These are phyloP conservation scores for Idris sp. DNA, from an alignment of 1,140 invertebrate genomes.

Conservation along the genomic window DNA sequence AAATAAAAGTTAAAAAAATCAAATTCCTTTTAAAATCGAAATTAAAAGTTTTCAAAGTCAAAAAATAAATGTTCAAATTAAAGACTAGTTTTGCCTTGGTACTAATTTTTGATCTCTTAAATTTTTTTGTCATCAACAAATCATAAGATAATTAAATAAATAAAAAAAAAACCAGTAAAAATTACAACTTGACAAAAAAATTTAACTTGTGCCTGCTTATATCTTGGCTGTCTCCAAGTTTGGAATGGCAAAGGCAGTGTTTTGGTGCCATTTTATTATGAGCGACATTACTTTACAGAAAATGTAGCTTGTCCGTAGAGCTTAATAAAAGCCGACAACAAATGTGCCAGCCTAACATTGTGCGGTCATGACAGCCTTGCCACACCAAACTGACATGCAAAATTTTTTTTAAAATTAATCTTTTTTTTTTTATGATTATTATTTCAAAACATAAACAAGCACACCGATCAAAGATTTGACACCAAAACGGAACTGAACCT, in stretches of 20 bases:
- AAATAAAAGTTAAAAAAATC: too few relatives aligned
- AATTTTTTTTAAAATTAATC: slow-evolving; percentile 48
- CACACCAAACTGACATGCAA: slow-evolving; percentile 79
- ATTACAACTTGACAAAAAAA: slow-evolving; percentile 65
- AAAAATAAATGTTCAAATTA: not conserved
- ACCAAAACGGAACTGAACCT: slow-evolving; percentile 82
- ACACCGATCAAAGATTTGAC: slow-evolving; percentile 80
- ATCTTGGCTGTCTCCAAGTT: slow-evolving; percentile 80
- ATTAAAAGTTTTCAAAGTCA: too few relatives aligned
- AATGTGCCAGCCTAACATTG: slow-evolving; percentile 61
- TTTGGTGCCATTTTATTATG: slow-evolving; percentile 83
- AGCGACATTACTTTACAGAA: slow-evolving; percentile 53
- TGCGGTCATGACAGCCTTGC: slow-evolving; percentile 79
- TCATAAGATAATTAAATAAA: too few relatives aligned
- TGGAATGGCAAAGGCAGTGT: slow-evolving; percentile 83
- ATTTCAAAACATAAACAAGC: slow-evolving; percentile 79
- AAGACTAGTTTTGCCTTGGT: slow-evolving; percentile 43
- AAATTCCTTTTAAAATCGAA: too few relatives aligned
- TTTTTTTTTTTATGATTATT: not conserved
- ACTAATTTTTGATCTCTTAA: slow-evolving; percentile 25
- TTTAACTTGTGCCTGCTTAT: slow-evolving; percentile 81
- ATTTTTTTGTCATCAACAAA: slow-evolving; percentile 32
- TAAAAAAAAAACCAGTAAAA: too few relatives aligned
- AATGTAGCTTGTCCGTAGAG: slow-evolving; percentile 12
- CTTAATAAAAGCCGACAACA: slow-evolving; percentile 35